Percentiles rank a stretch among this genome's conserved stretches.
These are phyloP conservation scores for Cataglyphis livida DNA, from an alignment of 2,888 invertebrate species.

Conservation along the genomic window DNA sequence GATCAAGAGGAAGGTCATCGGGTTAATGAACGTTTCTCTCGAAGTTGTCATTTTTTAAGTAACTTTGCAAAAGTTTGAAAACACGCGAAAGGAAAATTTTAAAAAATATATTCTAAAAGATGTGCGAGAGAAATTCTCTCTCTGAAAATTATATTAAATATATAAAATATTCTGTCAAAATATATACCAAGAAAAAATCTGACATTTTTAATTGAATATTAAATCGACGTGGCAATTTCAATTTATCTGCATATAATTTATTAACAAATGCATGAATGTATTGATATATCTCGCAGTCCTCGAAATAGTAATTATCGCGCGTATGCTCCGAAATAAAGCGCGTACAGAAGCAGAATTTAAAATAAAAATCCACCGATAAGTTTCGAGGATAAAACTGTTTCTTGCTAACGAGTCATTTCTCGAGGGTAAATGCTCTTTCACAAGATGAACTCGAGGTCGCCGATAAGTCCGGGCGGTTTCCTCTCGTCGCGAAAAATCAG, in stretches of 20 bases:
- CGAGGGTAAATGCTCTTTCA: constrained; percentile 48
- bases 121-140: no score
- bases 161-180: not conserved
- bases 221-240: not conserved
- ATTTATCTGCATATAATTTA: not conserved
- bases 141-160: not conserved
- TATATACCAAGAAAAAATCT: not conserved
- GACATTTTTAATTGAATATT: not conserved
- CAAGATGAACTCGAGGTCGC: constrained; percentile 52
- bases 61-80: not conserved
- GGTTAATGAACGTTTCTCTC: constrained; percentile 73
- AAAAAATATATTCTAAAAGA: not conserved
- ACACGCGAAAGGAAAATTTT: not conserved
- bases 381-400: constrained; percentile 4
- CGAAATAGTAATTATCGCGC: constrained; percentile 39
- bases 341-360: not conserved
- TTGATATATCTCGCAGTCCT: constrained; percentile 1
- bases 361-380: constrained; percentile 13
- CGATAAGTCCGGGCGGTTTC: constrained; percentile 41
- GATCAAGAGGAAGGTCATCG: constrained; percentile 72
- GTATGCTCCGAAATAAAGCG: constrained; percentile 36
- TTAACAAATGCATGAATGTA: not conserved
- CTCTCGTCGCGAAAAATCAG: constrained; percentile 26
- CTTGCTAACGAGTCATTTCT: constrained; percentile 17
- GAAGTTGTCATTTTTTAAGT: not conserved